Base-by-base conservation (phyloP, 2,797 vertebrate genomes). In the Enteromius viviparus region DNA sequence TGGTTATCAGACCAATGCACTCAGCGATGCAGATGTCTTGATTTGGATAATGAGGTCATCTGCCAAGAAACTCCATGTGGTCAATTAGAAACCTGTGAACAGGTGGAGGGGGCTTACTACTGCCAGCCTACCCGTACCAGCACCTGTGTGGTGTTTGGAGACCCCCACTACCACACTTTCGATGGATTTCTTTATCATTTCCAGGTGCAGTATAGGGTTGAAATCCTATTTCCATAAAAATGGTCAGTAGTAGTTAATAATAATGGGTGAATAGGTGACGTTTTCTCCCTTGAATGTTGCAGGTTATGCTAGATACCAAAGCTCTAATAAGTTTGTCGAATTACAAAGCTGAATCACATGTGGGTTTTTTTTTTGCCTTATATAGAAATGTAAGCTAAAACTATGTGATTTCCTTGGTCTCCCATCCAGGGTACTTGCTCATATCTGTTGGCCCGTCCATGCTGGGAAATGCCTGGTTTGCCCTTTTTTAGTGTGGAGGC, bases 181-280 rank as follows among this genome's bases (percentile, higher is more conserved):
- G 98, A 99, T 0, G 98, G 98, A 83, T 97, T 98, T 92, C 97
- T 99, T 89, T 99, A 98, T 92, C 98, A 99, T 92, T 99, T 99
- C 91, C 98, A 89, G 84, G 87, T 89, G 80, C 66, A 42, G n/a
- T 47, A 45, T 9, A 34, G 26, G 11, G 26, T 71, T 60, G 45
- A 42, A 81, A 62, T 62, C n/a, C 42, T 1, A 15, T 51, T 66
- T 66, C 29, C 4, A 66, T 49, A n/a, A 51, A 47, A 66, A 78
- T 60, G 4, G 37, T 26, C 26, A 45, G 23, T 70, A 53, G 55
- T 80, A 55, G 34, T 58, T 23, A 23, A 58, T 60, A 60, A 26
- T 26, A 60, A 60, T 60, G 55, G 23, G 23, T 60, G n/a, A 26
- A 60, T 60, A 60, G n/a, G 11, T 60, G 10, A 12, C 10, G 4